phyloP scores from a whole-genome alignment of 2,113 vertebrate genomes.

The Anas platyrhynchos region DNA sequence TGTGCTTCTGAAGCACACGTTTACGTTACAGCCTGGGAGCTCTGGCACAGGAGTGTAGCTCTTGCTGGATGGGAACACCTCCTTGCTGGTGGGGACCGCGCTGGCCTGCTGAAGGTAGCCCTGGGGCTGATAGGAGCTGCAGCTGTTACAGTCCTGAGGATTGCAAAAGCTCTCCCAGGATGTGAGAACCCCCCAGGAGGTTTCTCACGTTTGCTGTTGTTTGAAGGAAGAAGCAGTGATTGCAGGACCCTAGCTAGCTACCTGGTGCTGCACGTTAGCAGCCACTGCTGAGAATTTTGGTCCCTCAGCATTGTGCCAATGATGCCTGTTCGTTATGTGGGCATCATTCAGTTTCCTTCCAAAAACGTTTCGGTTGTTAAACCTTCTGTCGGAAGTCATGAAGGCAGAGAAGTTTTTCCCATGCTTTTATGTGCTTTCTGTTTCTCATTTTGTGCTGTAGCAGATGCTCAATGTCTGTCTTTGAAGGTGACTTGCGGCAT shows the following conservation, averaged over 20 bases:
- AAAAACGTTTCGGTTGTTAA: background rate
- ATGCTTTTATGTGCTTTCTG: background rate
- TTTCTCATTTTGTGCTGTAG: background rate
- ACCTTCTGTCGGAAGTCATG: background rate
- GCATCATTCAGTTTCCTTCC: background rate
- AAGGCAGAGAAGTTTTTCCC: background rate
- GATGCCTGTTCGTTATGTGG: background rate
- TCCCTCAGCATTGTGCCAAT: background rate
- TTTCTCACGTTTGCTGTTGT: background rate
- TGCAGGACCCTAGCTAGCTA: background rate
- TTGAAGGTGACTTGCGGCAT: background rate
- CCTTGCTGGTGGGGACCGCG: background rate
- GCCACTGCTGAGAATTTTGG: background rate
- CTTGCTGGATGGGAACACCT: background rate
- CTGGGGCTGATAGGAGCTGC: background rate
- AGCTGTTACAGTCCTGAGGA: background rate
- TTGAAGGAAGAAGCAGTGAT: background rate
- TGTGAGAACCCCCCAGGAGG: background rate
- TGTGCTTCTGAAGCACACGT: background rate
- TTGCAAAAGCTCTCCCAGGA: background rate
- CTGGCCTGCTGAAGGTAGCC: background rate
- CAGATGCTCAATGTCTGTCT: background rate
- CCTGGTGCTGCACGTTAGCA: accelerated
- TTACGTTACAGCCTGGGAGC: background rate
- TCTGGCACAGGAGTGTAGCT: background rate